phyloP scores from a whole-genome alignment of 2,113 vertebrate species.

The Oreochromis aureus region DNA sequence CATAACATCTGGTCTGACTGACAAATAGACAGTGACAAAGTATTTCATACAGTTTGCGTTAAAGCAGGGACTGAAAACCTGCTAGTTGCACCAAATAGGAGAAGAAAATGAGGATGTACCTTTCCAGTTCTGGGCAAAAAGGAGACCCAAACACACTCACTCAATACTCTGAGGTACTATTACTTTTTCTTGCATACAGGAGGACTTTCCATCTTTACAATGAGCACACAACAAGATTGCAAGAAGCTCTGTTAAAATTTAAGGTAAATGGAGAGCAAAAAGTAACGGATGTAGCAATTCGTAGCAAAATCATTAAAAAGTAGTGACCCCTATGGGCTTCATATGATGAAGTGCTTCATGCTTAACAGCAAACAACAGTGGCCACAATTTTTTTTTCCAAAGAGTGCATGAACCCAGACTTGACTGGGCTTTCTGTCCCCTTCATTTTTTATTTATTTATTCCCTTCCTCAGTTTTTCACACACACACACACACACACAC shows the following conservation, averaged over 20 bases:
- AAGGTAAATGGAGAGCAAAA: not conserved
- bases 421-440: not conserved
- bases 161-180: not conserved
- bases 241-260: not conserved
- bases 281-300: rapidly evolving
- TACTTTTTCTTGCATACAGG: not conserved
- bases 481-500: not conserved
- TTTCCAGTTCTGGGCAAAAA: not conserved
- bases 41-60: not conserved
- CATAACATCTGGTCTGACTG: slow-evolving; percentile 49
- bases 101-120: not conserved
- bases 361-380: not conserved
- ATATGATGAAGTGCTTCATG: not conserved
- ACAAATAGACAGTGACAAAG: slow-evolving; percentile 4
- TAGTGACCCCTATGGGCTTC: not conserved
- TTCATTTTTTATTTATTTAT: not conserved
- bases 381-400: not conserved
- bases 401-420: not conserved
- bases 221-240: not conserved
- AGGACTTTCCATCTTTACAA: not conserved
- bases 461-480: not conserved
- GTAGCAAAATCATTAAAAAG: not conserved
- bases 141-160: not conserved
- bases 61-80: not conserved
- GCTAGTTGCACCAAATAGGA: not conserved